A percentile compares a stretch with the other conserved stretches of the same genome.
These are phyloP conservation scores for Galerucella calmariensis DNA, from an alignment of 2,888 invertebrate species.

Conservation along the genomic window DNA sequence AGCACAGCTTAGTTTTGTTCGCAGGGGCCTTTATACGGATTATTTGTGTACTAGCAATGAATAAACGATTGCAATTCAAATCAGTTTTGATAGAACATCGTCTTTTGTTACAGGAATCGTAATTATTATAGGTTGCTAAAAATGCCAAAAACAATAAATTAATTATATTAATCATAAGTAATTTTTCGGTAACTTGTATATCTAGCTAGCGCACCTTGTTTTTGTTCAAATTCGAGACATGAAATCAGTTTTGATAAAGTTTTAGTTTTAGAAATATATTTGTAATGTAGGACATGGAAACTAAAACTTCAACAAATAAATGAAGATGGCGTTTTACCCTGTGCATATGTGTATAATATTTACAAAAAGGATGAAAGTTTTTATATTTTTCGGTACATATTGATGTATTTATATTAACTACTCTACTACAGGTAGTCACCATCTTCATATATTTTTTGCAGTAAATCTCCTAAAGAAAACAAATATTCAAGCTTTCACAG, in stretches of 20 bases:
- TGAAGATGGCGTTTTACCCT: conserved; percentile 2
- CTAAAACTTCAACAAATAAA: conserved; percentile 2
- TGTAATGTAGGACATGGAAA: neutral
- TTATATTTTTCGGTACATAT: neutral
- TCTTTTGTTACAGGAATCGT: neutral
- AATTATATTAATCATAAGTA: neutral
- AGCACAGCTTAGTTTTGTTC: too few relatives aligned
- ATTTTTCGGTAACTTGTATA: neutral
- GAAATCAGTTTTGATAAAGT: neutral
- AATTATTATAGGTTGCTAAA: neutral
- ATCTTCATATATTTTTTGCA: conserved; percentile 11
- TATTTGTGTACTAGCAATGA: too few relatives aligned
- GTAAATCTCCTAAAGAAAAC: conserved; percentile 8
- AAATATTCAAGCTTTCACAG: conserved; percentile 6
- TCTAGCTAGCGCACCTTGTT: neutral
- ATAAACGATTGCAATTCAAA: neutral
- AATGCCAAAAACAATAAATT: too few relatives aligned
- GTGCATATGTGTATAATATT: neutral
- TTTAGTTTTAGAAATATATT: neutral
- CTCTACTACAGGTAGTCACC: conserved; percentile 1
- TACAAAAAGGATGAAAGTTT: neutral
- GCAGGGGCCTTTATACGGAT: too few relatives aligned
- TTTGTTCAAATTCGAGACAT: neutral
- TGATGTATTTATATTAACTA: neutral
- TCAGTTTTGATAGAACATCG: neutral